Evolutionary conservation across 1,140 invertebrate species (phyloP).

Genomic region (Brachionus rubens): DNA sequence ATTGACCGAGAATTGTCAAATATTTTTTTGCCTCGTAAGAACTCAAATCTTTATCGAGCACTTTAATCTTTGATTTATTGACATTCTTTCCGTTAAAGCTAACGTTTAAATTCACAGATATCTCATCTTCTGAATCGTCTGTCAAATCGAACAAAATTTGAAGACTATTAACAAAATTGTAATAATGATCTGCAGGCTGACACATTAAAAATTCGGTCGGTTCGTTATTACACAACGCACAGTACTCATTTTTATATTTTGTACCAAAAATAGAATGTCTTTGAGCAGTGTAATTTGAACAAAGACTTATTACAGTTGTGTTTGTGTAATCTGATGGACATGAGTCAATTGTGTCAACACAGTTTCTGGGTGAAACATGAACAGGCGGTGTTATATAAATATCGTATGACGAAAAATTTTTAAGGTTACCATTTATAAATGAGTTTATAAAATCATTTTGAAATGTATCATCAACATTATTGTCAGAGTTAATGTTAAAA

Average conservation of each 20-base stretch:
- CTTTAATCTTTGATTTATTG: not conserved
- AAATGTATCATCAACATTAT: not conserved
- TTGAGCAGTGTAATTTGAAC: not conserved
- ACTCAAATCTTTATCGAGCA: not conserved
- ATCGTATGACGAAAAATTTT: no score
- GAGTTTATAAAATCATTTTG: not conserved
- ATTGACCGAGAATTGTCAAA: not conserved
- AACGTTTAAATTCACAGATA: no score
- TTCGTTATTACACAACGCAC: slow-evolving; percentile 18
- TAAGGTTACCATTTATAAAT: no score
- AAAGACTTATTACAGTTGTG: not conserved
- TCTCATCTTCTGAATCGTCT: not conserved
- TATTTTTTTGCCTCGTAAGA: not conserved
- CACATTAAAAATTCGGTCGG: not conserved
- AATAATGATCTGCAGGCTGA: no score
- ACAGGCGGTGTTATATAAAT: not conserved
- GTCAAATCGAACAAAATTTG: slow-evolving; percentile 29
- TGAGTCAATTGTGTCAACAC: not conserved
- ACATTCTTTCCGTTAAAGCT: not conserved
- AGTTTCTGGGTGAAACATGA: not conserved
- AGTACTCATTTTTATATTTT: slow-evolving; percentile 18
- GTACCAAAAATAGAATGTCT: not conserved
- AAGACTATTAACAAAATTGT: not conserved
- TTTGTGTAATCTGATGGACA: not conserved
- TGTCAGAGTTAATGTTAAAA: not conserved